Evolutionary conservation across 2,113 vertebrate species (phyloP).

Genomic region (Oncorhynchus nerka): DNA sequence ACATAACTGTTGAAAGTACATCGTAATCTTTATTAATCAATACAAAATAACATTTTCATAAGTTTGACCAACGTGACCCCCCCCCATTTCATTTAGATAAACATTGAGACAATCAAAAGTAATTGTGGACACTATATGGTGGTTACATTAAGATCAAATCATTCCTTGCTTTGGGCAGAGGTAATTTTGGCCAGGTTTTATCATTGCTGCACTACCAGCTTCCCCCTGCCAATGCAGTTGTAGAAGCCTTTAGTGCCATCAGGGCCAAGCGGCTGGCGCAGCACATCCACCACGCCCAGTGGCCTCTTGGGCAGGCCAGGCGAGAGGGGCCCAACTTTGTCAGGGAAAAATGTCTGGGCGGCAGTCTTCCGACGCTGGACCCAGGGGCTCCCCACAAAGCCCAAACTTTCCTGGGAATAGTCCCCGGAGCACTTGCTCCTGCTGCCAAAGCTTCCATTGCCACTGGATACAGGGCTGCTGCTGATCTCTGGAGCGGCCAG

Average conservation of each 20-base stretch:
- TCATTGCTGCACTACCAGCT: conserved; percentile 37
- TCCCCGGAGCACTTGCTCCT: conserved; percentile 34
- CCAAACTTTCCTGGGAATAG: conserved; percentile 22
- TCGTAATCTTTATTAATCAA: not conserved
- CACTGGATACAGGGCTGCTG: conserved; percentile 21
- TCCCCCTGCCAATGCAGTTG: conserved; percentile 39
- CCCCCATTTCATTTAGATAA: not conserved
- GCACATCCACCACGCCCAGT: not conserved
- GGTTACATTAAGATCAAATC: not conserved
- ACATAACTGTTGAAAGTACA: not conserved
- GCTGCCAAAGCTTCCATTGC: not conserved
- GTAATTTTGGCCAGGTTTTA: not conserved
- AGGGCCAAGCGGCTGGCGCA: not conserved
- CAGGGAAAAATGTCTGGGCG: conserved; percentile 28
- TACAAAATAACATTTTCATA: not conserved
- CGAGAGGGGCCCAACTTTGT: not conserved
- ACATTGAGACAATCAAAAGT: not conserved
- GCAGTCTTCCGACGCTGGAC: conserved; percentile 37
- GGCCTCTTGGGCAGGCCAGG: not conserved
- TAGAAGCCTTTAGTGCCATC: conserved; percentile 41
- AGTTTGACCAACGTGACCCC: not conserved
- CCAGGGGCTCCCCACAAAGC: conserved; percentile 50
- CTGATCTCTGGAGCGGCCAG: conserved; percentile 26
- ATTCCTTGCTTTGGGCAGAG: not conserved
- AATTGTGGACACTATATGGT: not conserved